phyloP scores from a whole-genome alignment of 2,797 vertebrate species.

The Triplophysa bombifrons region DNA sequence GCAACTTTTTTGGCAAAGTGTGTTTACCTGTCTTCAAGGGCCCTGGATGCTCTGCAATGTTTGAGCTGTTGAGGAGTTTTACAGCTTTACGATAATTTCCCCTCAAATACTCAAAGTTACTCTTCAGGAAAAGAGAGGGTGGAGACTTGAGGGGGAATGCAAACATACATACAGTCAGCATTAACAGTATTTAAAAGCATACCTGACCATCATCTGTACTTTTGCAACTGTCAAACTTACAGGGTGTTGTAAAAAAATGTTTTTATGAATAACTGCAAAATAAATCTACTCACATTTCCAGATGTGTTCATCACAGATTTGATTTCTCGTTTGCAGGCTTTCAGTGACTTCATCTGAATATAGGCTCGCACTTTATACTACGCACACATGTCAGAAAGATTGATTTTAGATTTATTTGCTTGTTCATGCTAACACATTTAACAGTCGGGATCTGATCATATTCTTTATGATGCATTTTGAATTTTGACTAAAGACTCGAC shows the following conservation, averaged over 20 bases:
- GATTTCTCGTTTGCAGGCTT: conserved; percentile 97
- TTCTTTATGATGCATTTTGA: background rate
- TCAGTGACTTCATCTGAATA: conserved; percentile 99
- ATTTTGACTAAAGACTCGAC: background rate
- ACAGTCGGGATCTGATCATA: background rate
- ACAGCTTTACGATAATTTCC: conserved; percentile 98
- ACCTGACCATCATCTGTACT: background rate
- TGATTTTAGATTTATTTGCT: background rate
- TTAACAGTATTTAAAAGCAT: background rate
- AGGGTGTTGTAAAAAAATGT: background rate
- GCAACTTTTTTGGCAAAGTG: background rate
- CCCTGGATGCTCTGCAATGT: conserved; percentile 95
- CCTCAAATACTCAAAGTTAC: conserved; percentile 97
- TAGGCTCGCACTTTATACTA: conserved; percentile 98
- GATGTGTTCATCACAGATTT: conserved; percentile 99
- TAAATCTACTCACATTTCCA: conserved; percentile 87
- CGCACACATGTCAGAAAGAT: conserved; percentile 6
- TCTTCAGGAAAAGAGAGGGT: conserved; percentile 96
- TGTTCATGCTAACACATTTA: background rate
- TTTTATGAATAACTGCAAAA: background rate
- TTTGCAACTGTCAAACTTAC: background rate
- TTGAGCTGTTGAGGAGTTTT: conserved; percentile 95
- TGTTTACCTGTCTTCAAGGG: conserved; percentile 93
- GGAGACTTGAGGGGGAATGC: conserved; percentile 81
- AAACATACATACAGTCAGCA: background rate